Evolutionary conservation across 2,797 vertebrate species (phyloP).

Genomic region (Sebastes minor): DNA sequence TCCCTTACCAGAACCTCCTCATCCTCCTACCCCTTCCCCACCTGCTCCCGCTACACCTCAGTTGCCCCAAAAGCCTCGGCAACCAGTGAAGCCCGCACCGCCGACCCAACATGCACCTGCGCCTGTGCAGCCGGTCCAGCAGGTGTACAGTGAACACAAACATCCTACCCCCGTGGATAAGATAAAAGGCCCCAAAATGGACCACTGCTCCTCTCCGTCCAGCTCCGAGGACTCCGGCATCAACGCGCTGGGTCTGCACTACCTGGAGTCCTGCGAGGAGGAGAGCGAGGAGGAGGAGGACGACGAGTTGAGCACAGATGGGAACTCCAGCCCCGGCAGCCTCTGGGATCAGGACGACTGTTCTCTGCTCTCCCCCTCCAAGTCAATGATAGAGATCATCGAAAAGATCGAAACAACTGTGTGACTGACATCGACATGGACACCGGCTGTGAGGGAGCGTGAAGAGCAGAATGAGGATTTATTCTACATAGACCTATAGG

Average conservation of each 20-base stretch:
- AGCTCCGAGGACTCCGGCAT: slow-evolving; percentile 98
- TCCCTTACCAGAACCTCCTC: slow-evolving; percentile 72
- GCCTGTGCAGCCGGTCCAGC: slow-evolving; percentile 47
- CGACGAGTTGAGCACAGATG: slow-evolving; percentile 80
- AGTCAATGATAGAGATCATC: slow-evolving; percentile 95
- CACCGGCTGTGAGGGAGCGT: slow-evolving; percentile 6
- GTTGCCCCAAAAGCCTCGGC: slow-evolving; percentile 33
- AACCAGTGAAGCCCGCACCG: slow-evolving; percentile 28
- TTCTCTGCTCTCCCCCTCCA: slow-evolving; percentile 92
- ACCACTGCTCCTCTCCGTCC: slow-evolving; percentile 95
- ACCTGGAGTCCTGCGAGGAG: slow-evolving; percentile 92
- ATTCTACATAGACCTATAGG: slow-evolving; percentile 25
- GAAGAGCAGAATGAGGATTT: slow-evolving; percentile 33
- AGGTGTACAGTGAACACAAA: slow-evolving; percentile 66
- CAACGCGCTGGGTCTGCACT: slow-evolving; percentile 93
- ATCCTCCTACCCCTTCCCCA: slow-evolving; percentile 48
- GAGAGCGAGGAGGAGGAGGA: slow-evolving; percentile 84
- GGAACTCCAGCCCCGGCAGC: slow-evolving; percentile 90
- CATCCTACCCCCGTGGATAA: slow-evolving; percentile 74
- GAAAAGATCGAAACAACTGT: slow-evolving; percentile 99
- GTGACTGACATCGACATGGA: slow-evolving; percentile 69
- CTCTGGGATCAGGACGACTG: slow-evolving; percentile 95
- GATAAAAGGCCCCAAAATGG: slow-evolving; percentile 89
- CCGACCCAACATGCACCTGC: slow-evolving; percentile 34
- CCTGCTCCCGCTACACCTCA: slow-evolving; percentile 53